Base-by-base conservation (phyloP, 2,797 vertebrate species). In the Telmatherina bonti region DNA sequence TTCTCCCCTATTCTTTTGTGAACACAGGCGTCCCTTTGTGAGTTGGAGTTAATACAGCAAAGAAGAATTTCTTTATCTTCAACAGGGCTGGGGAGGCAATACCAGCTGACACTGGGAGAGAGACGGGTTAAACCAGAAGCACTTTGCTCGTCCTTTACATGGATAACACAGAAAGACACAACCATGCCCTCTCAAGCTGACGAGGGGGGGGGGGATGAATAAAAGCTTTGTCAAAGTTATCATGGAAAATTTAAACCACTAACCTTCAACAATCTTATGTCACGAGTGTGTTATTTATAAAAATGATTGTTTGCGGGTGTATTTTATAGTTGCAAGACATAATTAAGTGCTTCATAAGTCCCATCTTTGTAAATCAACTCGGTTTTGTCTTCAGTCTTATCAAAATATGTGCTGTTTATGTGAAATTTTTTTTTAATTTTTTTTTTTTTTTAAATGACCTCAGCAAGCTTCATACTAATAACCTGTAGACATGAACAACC, bases 21-120 rank as follows among this genome's bases (percentile, higher is more conserved):
- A 76, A 64, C 75, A 70, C 64, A 63, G 52, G 22, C 62, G 60
- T 82, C 74, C 45, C 72, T 82, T 84, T 78, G 79, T 76, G 75
- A 79, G 74, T 67, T 69, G 82, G 72, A 77, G 76, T 60, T 69
- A 87, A 85, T 67, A 52, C 31, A 63, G 57, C 10, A 36, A 51
- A 56, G 68, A 54, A 56, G 36, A 68, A 62, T 36, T 74, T 30
- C 69, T 72, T 61, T 70, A 45, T 43, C 51, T 30, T 7, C 5
- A 56, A 47, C n/a, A 47, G 26, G 68, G 51, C 47, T 29, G 26
- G 9, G 9, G 10, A 35, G 30, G 38, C 29, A 1, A 49, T 54
- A 27, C 58, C 35, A 52, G 27, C 35, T 70, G 67, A 70, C 59
- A 55, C 3, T 56, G 27, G 30, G 35, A 4, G 51, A 30, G 51